Base-by-base conservation (phyloP, 23 tunicate species). In the Styela plicata region DNA sequence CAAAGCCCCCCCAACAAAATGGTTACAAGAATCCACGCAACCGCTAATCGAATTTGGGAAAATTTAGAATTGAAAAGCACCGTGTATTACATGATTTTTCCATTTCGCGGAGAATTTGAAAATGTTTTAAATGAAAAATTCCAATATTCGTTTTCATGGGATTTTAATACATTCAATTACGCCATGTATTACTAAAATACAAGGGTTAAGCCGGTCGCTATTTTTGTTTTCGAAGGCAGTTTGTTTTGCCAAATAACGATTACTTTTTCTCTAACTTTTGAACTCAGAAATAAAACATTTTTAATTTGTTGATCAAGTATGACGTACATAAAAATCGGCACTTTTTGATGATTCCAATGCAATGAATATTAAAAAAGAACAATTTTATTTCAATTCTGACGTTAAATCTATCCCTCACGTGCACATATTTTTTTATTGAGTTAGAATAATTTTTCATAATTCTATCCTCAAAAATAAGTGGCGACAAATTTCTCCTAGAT, bases 21-120 rank as follows among this genome's bases (percentile, higher is more conserved):
- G 57, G 57, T 44, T 44, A 44, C 57, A 44, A 7, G 57, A 44
- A 44, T 44, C 57, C 57, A 44, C 13, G 13, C 57, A 13, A 44
- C 57, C 57, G 57, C 57, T 71, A 71, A 71, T 71, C 34, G 77
- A 30, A 71, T 71, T 71, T 44, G 10, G 77, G 36, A 71, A 71
- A 71, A 21, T 71, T 71, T 71, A 31, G 34, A 71, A 71, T 30
- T 71, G 34, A 27, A 30, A 71, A 27, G 32, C 36, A 28, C 36
- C 24, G 17, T 71, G 77, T 71, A 21, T 31, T 26, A 71, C 77
- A 32, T 32, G 77, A 27, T 71, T 71, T 71, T 71, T 71, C 77
- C 24, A 71, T 71, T 71, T 71, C 77, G 36, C 77, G 32, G 29
- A 31, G 77, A 71, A 26, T 44, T 44, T 44, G 57, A 44, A 44